phyloP scores from a whole-genome alignment of 2,888 invertebrate genomes.

The Dorcus hopei region DNA sequence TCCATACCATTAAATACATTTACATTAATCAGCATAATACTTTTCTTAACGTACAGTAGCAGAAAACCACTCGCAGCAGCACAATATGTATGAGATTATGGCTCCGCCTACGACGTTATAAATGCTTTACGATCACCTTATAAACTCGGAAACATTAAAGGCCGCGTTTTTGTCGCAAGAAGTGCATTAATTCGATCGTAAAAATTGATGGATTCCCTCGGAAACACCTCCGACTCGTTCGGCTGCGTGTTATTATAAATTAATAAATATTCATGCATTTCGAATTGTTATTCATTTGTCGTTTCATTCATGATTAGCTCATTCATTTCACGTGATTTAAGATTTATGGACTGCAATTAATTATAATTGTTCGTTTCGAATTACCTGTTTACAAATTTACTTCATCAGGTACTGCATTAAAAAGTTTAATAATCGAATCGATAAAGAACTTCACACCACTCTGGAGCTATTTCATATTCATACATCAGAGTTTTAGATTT shows the following conservation, averaged over 20 bases:
- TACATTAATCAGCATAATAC: constrained; percentile 34
- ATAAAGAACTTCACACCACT: no score
- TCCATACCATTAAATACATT: constrained; percentile 33
- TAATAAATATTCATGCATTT: constrained; percentile 26
- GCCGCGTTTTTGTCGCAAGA: constrained; percentile 4
- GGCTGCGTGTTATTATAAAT: constrained; percentile 9
- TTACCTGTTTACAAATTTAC: background rate
- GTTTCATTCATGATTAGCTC: constrained; percentile 22
- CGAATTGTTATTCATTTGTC: constrained; percentile 19
- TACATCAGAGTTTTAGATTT: no score
- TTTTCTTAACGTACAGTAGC: constrained; percentile 27
- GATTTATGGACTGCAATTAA: constrained; percentile 6
- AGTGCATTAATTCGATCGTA: constrained; percentile 21
- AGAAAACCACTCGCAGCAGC: constrained; percentile 25
- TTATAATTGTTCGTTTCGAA: constrained; percentile 1
- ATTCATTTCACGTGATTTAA: constrained; percentile 16
- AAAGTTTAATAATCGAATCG: no score
- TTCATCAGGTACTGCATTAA: no score
- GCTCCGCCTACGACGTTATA: constrained; percentile 4
- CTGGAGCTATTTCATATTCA: no score
- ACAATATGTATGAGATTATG: constrained; percentile 6
- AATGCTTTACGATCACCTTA: constrained; percentile 5
- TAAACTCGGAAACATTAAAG: background rate
- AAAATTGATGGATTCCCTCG: constrained; percentile 22
- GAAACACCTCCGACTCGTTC: constrained; percentile 20